These are phyloP conservation scores for Drosophila varians DNA, from an alignment of 1,140 invertebrate species.

Conservation along the genomic window DNA sequence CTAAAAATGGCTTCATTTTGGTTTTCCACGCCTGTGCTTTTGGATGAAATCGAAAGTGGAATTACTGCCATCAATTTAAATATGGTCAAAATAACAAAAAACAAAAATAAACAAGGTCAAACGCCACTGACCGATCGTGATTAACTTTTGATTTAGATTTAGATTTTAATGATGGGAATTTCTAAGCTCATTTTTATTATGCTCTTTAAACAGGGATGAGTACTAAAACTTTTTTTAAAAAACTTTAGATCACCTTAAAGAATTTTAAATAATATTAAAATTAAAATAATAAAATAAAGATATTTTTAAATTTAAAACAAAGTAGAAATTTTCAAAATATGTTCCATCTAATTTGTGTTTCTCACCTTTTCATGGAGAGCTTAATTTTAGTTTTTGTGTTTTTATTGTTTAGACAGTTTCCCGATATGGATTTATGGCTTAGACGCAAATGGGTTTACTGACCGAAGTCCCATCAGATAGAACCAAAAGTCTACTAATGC, in stretches of 20 bases:
- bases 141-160: conserved; percentile 33
- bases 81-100: conserved; percentile 64
- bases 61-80: conserved; percentile 40
- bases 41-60: conserved; percentile 56
- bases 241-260: no score
- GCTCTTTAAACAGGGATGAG: background rate
- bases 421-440: conserved; percentile 56
- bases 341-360: background rate
- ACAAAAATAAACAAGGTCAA: conserved; percentile 74
- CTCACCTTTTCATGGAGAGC: conserved; percentile 1
- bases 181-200: conserved; percentile 11
- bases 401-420: conserved; percentile 25
- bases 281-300: no score
- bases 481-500: conserved; percentile 38
- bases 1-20: conserved; percentile 48
- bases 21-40: conserved; percentile 28
- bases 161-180: conserved; percentile 42
- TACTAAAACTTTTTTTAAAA: no score
- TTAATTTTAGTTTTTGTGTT: conserved; percentile 18
- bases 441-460: conserved; percentile 63
- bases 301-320: no score
- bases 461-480: conserved; percentile 44
- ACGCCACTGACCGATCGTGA: conserved; percentile 66
- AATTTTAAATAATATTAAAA: background rate
- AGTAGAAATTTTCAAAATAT: no score